Percentiles rank a stretch among this genome's conserved stretches.
phyloP scores from a whole-genome alignment of 2,797 vertebrate genomes.

The Mycteria americana region DNA sequence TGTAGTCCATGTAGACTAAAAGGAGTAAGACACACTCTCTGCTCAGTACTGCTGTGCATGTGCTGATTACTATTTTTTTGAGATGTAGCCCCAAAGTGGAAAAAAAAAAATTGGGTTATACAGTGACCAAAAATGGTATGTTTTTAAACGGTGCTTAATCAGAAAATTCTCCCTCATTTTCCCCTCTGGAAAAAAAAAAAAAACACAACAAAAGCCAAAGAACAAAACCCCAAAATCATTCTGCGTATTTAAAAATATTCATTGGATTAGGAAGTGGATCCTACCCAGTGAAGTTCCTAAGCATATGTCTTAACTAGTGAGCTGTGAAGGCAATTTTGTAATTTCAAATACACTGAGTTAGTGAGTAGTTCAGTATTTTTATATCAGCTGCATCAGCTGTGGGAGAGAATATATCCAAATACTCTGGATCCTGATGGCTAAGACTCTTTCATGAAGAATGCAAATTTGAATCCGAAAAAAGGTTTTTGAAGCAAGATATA shows the following conservation, averaged over 20 bases:
- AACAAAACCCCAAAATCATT: not conserved
- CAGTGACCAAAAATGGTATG: not conserved
- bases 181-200: not conserved
- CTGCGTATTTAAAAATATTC: not conserved
- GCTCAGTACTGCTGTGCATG: not conserved
- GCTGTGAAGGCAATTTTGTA: not conserved
- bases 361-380: not conserved
- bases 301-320: not conserved
- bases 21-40: not conserved
- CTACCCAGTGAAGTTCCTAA: not conserved
- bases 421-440: not conserved
- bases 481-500: not conserved
- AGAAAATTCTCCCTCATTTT: not conserved
- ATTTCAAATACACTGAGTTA: not conserved
- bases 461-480: not conserved
- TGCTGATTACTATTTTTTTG: not conserved
- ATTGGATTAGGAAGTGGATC: not conserved
- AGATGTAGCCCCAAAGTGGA: not conserved
- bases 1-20: fast-evolving
- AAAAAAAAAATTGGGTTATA: not conserved
- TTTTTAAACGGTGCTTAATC: not conserved
- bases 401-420: not conserved
- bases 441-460: not conserved
- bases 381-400: not conserved
- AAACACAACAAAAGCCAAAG: not conserved